Conservation (phyloP, 1,140 invertebrate species). For the Drosophila tropicalis region DNA sequence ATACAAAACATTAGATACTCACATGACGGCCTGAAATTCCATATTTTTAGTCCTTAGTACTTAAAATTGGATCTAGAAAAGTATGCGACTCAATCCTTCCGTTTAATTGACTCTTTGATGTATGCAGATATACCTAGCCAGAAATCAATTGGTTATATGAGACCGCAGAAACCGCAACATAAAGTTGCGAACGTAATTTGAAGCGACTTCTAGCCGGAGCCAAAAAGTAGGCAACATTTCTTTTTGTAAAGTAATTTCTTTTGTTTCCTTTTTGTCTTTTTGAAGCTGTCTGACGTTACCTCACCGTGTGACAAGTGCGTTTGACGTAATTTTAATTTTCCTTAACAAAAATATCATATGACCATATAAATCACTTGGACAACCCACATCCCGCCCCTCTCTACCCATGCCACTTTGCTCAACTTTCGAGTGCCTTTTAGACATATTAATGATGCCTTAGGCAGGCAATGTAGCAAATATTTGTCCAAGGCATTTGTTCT, state of each 20-base stretch:
- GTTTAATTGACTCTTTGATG: conserved; percentile 39
- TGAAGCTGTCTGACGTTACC: conserved; percentile 56
- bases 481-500: conserved; percentile 33
- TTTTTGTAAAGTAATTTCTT: conserved; percentile 1
- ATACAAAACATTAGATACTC: background rate
- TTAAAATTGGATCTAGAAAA: too few relatives aligned
- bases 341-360: conserved; percentile 49
- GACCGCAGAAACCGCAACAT: conserved; percentile 32
- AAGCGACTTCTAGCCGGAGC: conserved; percentile 46
- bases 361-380: conserved; percentile 59
- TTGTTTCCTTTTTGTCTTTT: conserved; percentile 14
- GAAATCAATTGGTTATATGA: conserved; percentile 28
- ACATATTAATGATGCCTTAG: conserved; percentile 48
- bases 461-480: conserved; percentile 43
- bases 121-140: conserved; percentile 9
- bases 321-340: conserved; percentile 59
- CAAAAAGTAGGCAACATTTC: background rate
- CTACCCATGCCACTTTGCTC: conserved; percentile 11
- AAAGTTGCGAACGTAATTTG: conserved; percentile 25
- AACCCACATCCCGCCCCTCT: conserved; percentile 17
- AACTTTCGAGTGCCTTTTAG: conserved; percentile 9
- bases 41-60: background rate
- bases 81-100: background rate
- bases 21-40: background rate
- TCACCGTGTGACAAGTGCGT: conserved; percentile 37